Conservation (phyloP, 2,797 vertebrate genomes). For the Pangasius larnaudii region DNA sequence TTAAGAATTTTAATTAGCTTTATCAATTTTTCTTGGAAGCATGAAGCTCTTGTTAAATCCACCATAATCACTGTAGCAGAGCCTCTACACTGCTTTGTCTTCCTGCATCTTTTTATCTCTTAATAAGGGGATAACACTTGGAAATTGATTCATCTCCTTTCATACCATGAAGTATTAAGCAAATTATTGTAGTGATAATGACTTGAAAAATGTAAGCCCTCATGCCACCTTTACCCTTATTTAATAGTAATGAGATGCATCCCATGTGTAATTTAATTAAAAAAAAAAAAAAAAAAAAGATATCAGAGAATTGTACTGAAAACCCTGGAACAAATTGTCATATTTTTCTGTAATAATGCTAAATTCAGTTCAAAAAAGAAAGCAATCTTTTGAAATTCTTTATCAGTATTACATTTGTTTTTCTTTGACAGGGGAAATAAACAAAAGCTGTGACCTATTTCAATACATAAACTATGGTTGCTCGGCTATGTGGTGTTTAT, state of each 20-base stretch:
- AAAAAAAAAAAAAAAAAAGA: neutral
- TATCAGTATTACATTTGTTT: conserved; percentile 43
- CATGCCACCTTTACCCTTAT: conserved; percentile 60
- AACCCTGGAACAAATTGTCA: conserved; percentile 44
- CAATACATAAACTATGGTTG: conserved; percentile 54
- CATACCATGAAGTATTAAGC: conserved; percentile 62
- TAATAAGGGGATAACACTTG: conserved; percentile 59
- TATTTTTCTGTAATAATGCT: conserved; percentile 61
- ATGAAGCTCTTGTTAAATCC: conserved; percentile 53
- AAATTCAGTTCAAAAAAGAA: conserved; percentile 38
- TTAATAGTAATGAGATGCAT: conserved; percentile 64
- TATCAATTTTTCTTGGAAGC: conserved; percentile 61
- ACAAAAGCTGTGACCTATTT: conserved; percentile 61
- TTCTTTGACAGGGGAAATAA: conserved; percentile 48
- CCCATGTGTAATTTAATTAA: conserved; percentile 64
- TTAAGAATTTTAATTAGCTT: conserved; percentile 65
- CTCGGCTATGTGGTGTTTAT: conserved; percentile 62
- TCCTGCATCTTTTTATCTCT: conserved; percentile 56
- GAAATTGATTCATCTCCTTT: conserved; percentile 65
- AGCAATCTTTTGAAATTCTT: conserved; percentile 50
- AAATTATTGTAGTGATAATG: conserved; percentile 73
- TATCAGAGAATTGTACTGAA: conserved; percentile 21
- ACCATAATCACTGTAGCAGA: conserved; percentile 49
- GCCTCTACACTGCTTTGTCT: conserved; percentile 47
- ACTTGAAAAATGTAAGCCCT: conserved; percentile 62